Evolutionary conservation across 2,113 vertebrate species (phyloP).

Genomic region (Charina bottae): DNA sequence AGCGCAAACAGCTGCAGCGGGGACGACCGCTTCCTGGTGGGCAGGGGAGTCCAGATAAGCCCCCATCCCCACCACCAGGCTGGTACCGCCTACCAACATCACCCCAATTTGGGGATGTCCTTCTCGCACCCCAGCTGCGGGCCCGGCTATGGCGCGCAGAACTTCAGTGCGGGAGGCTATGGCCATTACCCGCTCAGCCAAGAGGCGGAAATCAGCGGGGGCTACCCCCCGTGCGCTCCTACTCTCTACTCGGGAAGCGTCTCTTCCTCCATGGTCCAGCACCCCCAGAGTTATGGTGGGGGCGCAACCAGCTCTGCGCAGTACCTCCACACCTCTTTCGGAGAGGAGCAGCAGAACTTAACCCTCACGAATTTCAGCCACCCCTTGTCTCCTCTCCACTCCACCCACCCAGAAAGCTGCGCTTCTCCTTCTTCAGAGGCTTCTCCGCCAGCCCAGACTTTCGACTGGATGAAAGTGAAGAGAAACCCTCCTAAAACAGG

Average conservation of each 20-base stretch:
- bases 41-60: constrained; percentile 86
- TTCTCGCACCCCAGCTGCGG: constrained; percentile 87
- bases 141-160: constrained; percentile 85
- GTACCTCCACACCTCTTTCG: constrained; percentile 85
- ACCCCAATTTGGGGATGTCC: constrained; percentile 83
- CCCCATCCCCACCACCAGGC: constrained; percentile 78
- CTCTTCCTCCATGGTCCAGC: constrained; percentile 84
- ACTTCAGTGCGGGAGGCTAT: constrained; percentile 87
- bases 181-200: constrained; percentile 86
- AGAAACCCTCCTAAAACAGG: constrained; percentile 98
- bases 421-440: constrained; percentile 89
- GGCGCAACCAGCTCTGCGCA: constrained; percentile 84
- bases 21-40: constrained; percentile 89
- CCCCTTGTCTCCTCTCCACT: constrained; percentile 88
- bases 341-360: constrained; percentile 86
- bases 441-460: constrained; percentile 88
- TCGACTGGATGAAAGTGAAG: constrained; percentile 99
- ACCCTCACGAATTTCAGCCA: constrained; percentile 82
- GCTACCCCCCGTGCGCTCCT: constrained; percentile 86
- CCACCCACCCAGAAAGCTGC: constrained; percentile 84
- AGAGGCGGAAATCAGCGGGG: constrained; percentile 86
- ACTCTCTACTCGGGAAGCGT: constrained; percentile 92
- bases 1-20: constrained; percentile 86
- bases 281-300: constrained; percentile 87
- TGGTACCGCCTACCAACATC: constrained; percentile 82